Conservation (phyloP, 1,140 invertebrate species). For the Drosophila hydei region DNA sequence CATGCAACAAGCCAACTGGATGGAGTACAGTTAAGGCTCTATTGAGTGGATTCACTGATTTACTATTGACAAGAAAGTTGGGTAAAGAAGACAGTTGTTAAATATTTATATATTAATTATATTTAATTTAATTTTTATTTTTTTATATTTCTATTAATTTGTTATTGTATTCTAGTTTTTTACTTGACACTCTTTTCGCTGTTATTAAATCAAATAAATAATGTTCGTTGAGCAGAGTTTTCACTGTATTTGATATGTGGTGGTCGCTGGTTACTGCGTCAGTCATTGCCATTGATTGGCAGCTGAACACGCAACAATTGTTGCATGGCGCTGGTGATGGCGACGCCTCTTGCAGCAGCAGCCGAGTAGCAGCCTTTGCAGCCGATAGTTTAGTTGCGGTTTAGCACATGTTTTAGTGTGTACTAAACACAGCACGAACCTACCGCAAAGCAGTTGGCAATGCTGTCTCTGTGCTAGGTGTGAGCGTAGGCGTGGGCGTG, state of each 20-base stretch:
- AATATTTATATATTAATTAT: too few relatives aligned
- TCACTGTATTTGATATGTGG: conserved; percentile 20
- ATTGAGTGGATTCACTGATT: not conserved
- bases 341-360: conserved; percentile 20
- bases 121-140: too few relatives aligned
- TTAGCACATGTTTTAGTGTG: conserved; percentile 27
- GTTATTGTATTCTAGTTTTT: too few relatives aligned
- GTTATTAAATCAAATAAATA: too few relatives aligned
- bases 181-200: too few relatives aligned
- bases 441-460: conserved; percentile 43
- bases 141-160: too few relatives aligned
- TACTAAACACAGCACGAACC: conserved; percentile 17
- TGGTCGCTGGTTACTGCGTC: conserved; percentile 44
- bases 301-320: conserved; percentile 78
- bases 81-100: too few relatives aligned
- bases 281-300: conserved; percentile 78
- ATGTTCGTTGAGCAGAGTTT: not conserved
- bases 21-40: not conserved
- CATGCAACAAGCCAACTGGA: conserved; percentile 19
- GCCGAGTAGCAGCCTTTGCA: conserved; percentile 9
- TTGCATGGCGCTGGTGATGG: conserved; percentile 56
- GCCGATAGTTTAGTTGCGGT: conserved; percentile 16
- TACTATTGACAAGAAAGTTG: too few relatives aligned
- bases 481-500: conserved; percentile 11
- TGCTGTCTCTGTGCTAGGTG: conserved; percentile 3